Evolutionary conservation across 1,140 invertebrate genomes (phyloP).

Genomic region (Lasaia peninsularis): DNA sequence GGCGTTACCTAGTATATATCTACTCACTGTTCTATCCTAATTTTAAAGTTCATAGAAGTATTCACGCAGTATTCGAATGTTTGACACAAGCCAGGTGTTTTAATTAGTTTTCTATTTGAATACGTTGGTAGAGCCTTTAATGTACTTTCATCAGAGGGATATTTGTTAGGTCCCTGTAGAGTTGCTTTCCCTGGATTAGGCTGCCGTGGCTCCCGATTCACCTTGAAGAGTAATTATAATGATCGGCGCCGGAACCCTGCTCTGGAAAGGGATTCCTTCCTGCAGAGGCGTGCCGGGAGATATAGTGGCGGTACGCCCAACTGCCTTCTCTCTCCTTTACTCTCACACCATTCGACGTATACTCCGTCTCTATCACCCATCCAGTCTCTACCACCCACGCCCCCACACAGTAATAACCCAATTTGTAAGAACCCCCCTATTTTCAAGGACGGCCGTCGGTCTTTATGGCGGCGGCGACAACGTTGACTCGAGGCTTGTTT

Average conservation of each 20-base stretch:
- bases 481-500: slow-evolving; percentile 76
- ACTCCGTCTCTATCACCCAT: slow-evolving; percentile 34
- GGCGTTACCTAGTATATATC: too few species aligned
- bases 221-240: slow-evolving; percentile 77
- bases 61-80: background rate
- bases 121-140: slow-evolving; percentile 22
- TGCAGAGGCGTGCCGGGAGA: slow-evolving; percentile 69
- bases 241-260: slow-evolving; percentile 74
- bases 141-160: slow-evolving; percentile 9
- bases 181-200: slow-evolving; percentile 26
- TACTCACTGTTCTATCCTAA: background rate
- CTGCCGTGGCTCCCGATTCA: slow-evolving; percentile 65
- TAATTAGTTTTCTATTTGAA: slow-evolving; percentile 30
- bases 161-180: slow-evolving; percentile 17
- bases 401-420: slow-evolving; percentile 72
- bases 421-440: slow-evolving; percentile 75
- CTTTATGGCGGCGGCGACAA: slow-evolving; percentile 72
- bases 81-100: background rate
- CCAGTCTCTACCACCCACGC: slow-evolving; percentile 59
- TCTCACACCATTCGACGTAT: slow-evolving; percentile 18
- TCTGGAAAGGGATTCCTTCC: slow-evolving; percentile 68
- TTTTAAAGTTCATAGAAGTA: background rate
- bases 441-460: slow-evolving; percentile 76
- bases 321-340: slow-evolving; percentile 39
- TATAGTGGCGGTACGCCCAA: slow-evolving; percentile 69